Percentiles rank a stretch among this genome's conserved stretches.
These are phyloP conservation scores for Tarsius wallacei DNA, from an alignment of 2,797 vertebrate genomes.

Conservation along the genomic window DNA sequence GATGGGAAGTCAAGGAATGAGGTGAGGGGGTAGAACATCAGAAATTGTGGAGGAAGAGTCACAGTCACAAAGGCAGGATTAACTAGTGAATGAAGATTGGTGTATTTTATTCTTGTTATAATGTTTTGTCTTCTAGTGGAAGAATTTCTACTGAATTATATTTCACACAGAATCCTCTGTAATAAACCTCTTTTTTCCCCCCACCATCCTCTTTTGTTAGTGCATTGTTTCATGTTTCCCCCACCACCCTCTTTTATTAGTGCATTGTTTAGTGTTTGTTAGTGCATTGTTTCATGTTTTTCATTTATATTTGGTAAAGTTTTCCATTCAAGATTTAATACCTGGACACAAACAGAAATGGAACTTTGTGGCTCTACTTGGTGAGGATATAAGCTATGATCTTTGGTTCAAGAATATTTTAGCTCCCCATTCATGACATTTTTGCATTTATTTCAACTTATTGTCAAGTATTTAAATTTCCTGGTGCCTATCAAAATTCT, in stretches of 20 bases:
- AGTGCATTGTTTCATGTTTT: not conserved
- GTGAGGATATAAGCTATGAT: not conserved
- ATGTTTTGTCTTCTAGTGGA: not conserved
- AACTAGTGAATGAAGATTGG: not conserved
- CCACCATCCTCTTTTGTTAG: too few species aligned
- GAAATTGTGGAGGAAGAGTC: not conserved
- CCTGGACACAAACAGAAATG: not conserved
- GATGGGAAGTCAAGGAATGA: not conserved
- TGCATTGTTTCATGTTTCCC: too few species aligned
- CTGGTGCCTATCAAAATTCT: not conserved
- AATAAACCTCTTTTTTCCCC: too few species aligned
- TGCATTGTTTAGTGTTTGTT: not conserved
- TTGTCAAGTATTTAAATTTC: not conserved
- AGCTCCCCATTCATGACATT: too few species aligned
- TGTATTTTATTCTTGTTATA: not conserved
- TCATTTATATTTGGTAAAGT: not conserved
- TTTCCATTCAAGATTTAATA: not conserved
- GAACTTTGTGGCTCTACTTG: not conserved
- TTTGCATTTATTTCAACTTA: not conserved
- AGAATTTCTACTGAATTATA: not conserved
- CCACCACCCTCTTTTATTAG: too few species aligned
- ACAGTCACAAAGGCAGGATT: not conserved
- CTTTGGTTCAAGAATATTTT: not conserved
- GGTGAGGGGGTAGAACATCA: not conserved
- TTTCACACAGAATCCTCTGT: not conserved